A percentile compares a stretch with the other conserved stretches of the same genome.
phyloP scores from a whole-genome alignment of 2,888 invertebrate genomes.

The Miltochrista miniata region DNA sequence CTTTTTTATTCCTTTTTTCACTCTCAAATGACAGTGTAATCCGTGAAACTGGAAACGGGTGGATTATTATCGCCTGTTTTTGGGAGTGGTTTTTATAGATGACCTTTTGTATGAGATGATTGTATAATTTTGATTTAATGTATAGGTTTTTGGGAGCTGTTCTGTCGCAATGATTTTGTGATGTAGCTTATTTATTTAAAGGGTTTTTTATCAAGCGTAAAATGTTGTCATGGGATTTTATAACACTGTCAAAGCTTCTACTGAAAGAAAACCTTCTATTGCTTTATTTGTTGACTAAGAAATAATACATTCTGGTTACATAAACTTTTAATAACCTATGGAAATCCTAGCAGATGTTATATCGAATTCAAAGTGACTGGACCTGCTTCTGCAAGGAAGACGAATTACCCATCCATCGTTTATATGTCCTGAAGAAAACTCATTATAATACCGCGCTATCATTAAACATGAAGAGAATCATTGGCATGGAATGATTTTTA shows the following conservation, averaged over 20 bases:
- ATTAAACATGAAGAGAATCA: too few species aligned
- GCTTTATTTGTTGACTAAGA: too few species aligned
- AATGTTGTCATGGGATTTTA: not conserved
- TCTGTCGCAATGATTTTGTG: not conserved
- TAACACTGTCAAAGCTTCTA: not conserved
- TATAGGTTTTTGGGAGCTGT: not conserved
- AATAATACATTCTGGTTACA: too few species aligned
- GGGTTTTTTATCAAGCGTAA: not conserved
- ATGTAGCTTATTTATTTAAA: not conserved
- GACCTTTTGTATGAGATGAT: slow-evolving; percentile 16
- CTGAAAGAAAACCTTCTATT: not conserved
- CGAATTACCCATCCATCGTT: too few species aligned
- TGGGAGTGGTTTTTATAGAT: slow-evolving; percentile 26
- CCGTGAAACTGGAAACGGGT: slow-evolving; percentile 57
- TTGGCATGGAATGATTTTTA: too few species aligned
- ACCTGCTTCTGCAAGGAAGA: too few species aligned
- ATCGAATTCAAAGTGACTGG: too few species aligned
- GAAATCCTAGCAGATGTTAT: too few species aligned
- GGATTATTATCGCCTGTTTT: slow-evolving; percentile 41
- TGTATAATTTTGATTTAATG: slow-evolving; percentile 20
- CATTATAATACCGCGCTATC: too few species aligned
- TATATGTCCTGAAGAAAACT: too few species aligned
- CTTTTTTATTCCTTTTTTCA: slow-evolving; percentile 37
- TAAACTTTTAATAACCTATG: too few species aligned
- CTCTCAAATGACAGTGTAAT: slow-evolving; percentile 44